A percentile compares a stretch with the other conserved stretches of the same genome.
These are phyloP conservation scores for Zygaena filipendulae DNA, from an alignment of 2,888 invertebrate genomes.

Conservation along the genomic window DNA sequence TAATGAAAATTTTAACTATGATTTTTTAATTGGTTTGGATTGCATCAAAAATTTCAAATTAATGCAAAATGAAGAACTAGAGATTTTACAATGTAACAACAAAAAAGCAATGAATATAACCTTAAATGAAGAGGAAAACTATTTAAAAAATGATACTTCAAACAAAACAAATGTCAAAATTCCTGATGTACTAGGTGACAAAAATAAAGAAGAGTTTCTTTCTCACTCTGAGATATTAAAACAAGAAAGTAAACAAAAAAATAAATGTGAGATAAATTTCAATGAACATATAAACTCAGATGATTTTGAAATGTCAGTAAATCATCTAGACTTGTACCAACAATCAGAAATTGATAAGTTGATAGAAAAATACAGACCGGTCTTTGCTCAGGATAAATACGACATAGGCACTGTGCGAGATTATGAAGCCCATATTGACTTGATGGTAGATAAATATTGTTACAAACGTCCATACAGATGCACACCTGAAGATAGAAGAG, in stretches of 20 bases:
- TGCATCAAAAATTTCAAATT: slow-evolving; percentile 8
- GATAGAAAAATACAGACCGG: neutral
- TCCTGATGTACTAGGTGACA: slow-evolving; percentile 1
- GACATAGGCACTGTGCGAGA: slow-evolving; percentile 12
- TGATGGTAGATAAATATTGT: slow-evolving; percentile 17
- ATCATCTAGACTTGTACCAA: slow-evolving; percentile 6
- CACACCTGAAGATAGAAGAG: slow-evolving; percentile 15
- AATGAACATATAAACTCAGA: slow-evolving; percentile 3
- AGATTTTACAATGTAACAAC: slow-evolving; percentile 5
- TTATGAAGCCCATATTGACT: slow-evolving; percentile 16
- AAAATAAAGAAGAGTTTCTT: neutral
- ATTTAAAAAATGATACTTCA: neutral
- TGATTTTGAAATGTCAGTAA: slow-evolving; percentile 3
- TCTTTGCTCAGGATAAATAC: slow-evolving; percentile 16
- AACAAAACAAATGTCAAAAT: slow-evolving; percentile 1
- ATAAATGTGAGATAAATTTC: slow-evolving; percentile 3
- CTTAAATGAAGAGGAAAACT: neutral
- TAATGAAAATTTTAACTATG: slow-evolving; percentile 8
- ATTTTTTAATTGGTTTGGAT: slow-evolving; percentile 11
- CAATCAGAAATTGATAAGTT: slow-evolving; percentile 6
- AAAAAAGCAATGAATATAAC: slow-evolving; percentile 3
- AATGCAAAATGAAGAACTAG: slow-evolving; percentile 5
- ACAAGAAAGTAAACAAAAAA: slow-evolving; percentile 1
- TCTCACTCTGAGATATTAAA: neutral
- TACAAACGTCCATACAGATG: slow-evolving; percentile 18